Conservation (phyloP, 2,113 vertebrate genomes). For the Sturnira hondurensis region DNA sequence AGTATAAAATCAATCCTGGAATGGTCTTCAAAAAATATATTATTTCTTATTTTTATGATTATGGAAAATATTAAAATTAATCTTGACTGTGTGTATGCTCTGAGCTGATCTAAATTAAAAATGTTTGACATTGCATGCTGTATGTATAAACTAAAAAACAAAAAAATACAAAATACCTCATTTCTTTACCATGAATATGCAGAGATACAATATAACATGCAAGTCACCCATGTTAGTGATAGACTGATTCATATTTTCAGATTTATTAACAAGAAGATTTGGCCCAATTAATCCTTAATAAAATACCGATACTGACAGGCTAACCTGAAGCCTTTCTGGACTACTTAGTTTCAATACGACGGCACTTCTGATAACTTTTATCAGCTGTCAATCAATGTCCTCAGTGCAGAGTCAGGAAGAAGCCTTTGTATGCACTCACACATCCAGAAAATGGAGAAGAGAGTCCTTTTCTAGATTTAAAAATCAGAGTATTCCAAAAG, state of each 20-base stretch:
- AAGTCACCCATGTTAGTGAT: background rate
- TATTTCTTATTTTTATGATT: background rate
- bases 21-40: slow-evolving; percentile 14
- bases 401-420: background rate
- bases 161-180: background rate
- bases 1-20: slow-evolving; percentile 38
- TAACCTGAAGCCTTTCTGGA: slow-evolving; percentile 1
- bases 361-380: slow-evolving; percentile 41
- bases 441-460: background rate
- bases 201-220: background rate
- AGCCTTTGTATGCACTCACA: background rate
- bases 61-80: background rate
- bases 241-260: slow-evolving; percentile 8
- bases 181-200: background rate
- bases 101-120: slow-evolving; percentile 45
- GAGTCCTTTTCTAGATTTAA: background rate
- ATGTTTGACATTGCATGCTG: background rate
- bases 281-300: slow-evolving; percentile 65
- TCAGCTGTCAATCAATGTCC: slow-evolving; percentile 44
- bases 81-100: background rate
- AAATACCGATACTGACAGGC: slow-evolving; percentile 36
- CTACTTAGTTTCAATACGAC: slow-evolving; percentile 42
- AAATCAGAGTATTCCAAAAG: background rate
- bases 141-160: background rate
- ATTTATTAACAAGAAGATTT: slow-evolving; percentile 53